Conservation (phyloP, 1,140 invertebrate species). For the Calliopsis andreniformis region DNA sequence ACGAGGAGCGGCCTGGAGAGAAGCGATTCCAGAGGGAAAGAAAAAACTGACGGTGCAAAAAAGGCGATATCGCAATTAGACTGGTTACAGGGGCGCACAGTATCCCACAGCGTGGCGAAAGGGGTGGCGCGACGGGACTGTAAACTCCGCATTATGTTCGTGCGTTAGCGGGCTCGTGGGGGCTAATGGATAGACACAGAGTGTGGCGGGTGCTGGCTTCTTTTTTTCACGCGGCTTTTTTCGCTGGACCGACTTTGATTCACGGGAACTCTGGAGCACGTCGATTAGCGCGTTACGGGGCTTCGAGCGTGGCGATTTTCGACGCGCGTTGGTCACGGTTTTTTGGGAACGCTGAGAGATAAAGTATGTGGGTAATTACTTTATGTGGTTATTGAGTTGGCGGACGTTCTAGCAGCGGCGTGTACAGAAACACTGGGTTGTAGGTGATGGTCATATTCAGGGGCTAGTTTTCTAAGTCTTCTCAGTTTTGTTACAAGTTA, state of each 20-base stretch:
- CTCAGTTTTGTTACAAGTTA: no score
- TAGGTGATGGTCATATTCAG: no score
- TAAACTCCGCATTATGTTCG: constrained; percentile 57
- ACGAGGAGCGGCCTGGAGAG: constrained; percentile 35
- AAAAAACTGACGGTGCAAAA: constrained; percentile 65
- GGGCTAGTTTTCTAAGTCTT: no score
- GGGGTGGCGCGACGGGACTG: constrained; percentile 57
- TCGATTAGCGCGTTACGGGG: no score
- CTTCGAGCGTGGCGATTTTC: no score
- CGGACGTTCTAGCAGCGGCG: no score
- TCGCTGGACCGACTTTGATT: not conserved
- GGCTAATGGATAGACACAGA: constrained; percentile 24
- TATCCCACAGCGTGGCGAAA: constrained; percentile 59
- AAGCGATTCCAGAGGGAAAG: not conserved
- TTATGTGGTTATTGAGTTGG: no score
- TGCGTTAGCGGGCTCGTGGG: constrained; percentile 5
- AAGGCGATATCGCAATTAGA: constrained; percentile 77
- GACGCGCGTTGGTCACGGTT: no score
- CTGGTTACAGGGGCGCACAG: constrained; percentile 52
- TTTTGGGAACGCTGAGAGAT: no score
- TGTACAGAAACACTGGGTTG: no score
- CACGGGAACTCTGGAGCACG: no score
- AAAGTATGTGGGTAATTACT: not conserved
- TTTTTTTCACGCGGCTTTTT: not conserved
- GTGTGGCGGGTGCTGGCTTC: not conserved